Evolutionary conservation across 2,888 invertebrate genomes (phyloP), one percentile per base, ranked within the genome.

Genomic region (Tenthredo distinguenda): DNA sequence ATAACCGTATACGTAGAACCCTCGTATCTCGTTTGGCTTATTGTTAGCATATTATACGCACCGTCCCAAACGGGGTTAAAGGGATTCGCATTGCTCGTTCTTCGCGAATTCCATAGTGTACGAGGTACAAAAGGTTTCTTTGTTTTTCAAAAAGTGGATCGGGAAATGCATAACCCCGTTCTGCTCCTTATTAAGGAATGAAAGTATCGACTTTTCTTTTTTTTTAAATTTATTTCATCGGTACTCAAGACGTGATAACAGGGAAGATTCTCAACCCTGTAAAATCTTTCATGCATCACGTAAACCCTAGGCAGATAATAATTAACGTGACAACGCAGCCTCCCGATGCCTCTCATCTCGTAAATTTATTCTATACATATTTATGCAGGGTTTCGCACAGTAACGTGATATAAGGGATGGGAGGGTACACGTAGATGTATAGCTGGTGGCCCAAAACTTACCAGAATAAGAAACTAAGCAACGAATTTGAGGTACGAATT

Each of bases 311-410:
- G n/a, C n/a, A 58, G n/a, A 21, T 58, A 18, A 18, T 18, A 2
- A n/a, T 58, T 37, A 71, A 37, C 71, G 37, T 37, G 71, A 37
- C 37, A 31, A 71, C 71, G 71, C 34, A 71, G 37, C 37, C n/a
- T n/a, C 71, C 34, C 2, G 37, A 37, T n/a, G 71, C 37, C n/a
- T 71, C 18, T 34, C 71, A 37, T 37, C 15, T 71, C 71, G 71
- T n/a, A 34, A 34, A 71, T 71, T 71, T 71, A 71, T 71, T 71
- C 71, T 71, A 71, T 71, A 71, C 71, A 71, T 71, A 71, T 71
- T 71, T 37, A 71, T 71, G 71, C 31, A 71, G 26, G 10, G 10
- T 62, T 62, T 21, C 9, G 55, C 55, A 7, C 26, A 62, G 62
- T 26, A 62, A 26, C 62, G 62, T 62, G 5, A 21, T 2, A 7